These are phyloP conservation scores for Conopomorpha cramerella DNA, from an alignment of 1,140 invertebrate species.

Conservation along the genomic window DNA sequence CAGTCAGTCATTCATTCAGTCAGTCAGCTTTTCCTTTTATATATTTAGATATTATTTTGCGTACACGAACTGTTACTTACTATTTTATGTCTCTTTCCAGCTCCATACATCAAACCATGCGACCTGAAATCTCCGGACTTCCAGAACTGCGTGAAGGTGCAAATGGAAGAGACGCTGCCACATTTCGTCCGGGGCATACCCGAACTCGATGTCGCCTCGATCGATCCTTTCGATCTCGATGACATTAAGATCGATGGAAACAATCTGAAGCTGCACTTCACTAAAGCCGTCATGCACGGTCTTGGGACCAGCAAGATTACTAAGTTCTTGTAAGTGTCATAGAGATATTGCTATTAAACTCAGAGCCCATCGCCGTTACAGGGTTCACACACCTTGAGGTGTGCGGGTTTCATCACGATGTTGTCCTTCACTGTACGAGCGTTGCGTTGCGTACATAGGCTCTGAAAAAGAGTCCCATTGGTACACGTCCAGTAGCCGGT, in stretches of 20 bases:
- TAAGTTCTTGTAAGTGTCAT: conserved; percentile 33
- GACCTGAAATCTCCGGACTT: conserved; percentile 35
- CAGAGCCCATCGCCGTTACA: too few relatives aligned
- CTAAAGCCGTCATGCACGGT: conserved; percentile 27
- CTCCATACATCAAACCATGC: conserved; percentile 56
- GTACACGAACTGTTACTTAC: too few relatives aligned
- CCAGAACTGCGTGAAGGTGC: conserved; percentile 41
- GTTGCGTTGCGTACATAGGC: too few relatives aligned
- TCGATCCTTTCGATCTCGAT: conserved; percentile 44
- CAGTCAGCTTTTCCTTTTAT: too few relatives aligned
- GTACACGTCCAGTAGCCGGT: too few relatives aligned
- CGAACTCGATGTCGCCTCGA: conserved; percentile 36
- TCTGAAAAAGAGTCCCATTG: too few relatives aligned
- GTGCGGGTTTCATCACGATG: too few relatives aligned
- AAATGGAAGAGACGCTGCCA: conserved; percentile 40
- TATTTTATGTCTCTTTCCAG: conserved; percentile 47
- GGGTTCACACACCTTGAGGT: too few relatives aligned
- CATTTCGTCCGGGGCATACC: conserved; percentile 51
- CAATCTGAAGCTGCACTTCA: conserved; percentile 31
- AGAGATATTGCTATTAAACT: too few relatives aligned
- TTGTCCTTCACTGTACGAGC: too few relatives aligned
- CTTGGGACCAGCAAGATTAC: conserved; percentile 20
- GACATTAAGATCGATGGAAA: conserved; percentile 37
- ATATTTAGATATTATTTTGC: too few relatives aligned
- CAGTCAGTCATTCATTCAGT: too few relatives aligned